Percentiles rank a stretch among this genome's conserved stretches.
Conservation (phyloP, 2,888 invertebrate species). For the Drosophila stalkeri region DNA sequence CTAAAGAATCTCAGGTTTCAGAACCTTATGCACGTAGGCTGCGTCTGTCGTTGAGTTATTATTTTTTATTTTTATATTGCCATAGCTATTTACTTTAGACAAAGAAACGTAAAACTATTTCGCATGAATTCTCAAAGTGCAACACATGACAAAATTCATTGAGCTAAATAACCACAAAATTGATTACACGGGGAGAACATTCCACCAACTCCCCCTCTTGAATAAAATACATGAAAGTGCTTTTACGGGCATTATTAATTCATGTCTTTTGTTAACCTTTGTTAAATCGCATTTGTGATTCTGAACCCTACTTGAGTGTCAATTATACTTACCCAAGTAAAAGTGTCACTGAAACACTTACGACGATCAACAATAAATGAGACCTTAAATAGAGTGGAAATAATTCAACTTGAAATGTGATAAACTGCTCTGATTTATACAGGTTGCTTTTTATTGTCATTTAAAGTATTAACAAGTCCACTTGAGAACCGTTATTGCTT, state of each 20-base stretch:
- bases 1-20: constrained; percentile 77
- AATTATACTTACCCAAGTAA: constrained; percentile 22
- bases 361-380: not conserved
- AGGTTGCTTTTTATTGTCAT: not conserved
- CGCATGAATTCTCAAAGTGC: constrained; percentile 24
- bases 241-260: constrained; percentile 29
- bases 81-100: constrained; percentile 8
- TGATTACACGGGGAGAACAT: constrained; percentile 1
- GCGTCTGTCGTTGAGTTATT: constrained; percentile 41
- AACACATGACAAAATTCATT: constrained; percentile 35
- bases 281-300: not conserved
- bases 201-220: not conserved
- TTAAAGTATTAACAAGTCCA: not conserved
- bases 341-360: constrained; percentile 11
- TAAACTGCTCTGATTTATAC: not conserved
- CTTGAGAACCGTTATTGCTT: not conserved
- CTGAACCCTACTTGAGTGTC: constrained; percentile 32
- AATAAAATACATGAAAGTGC: constrained; percentile 14
- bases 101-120: constrained; percentile 24
- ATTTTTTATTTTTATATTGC: not conserved
- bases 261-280: constrained; percentile 37
- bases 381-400: not conserved
- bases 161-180: constrained; percentile 20
- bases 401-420: not conserved
- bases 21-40: constrained; percentile 68